phyloP scores from a whole-genome alignment of 2,113 vertebrate species.

The Orcinus orca region DNA sequence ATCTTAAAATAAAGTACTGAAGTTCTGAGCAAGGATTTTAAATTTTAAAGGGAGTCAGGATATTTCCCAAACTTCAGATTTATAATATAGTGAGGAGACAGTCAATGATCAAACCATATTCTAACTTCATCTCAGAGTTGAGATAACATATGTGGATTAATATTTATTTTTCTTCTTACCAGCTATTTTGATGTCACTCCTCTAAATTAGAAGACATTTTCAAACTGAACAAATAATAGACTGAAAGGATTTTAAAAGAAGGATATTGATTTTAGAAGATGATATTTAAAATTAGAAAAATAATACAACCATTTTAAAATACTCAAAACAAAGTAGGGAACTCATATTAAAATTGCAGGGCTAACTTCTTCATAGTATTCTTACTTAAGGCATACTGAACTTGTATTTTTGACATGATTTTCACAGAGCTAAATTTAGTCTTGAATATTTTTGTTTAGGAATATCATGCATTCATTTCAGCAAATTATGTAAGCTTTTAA shows the following conservation, averaged over 20 bases:
- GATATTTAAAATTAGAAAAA: neutral
- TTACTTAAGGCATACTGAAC: neutral
- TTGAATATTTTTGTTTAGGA: conserved; percentile 10
- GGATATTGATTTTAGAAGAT: neutral
- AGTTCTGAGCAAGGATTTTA: neutral
- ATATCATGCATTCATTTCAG: conserved; percentile 8
- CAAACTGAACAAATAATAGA: neutral
- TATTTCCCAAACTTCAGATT: neutral
- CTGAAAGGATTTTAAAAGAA: neutral
- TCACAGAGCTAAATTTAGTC: neutral
- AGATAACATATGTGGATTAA: neutral
- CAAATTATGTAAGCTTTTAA: neutral
- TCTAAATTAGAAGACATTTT: conserved; percentile 20
- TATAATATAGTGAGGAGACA: neutral
- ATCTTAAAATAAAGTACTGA: neutral
- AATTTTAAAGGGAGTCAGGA: neutral
- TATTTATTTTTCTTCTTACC: conserved; percentile 53
- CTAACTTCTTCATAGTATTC: neutral
- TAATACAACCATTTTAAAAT: neutral
- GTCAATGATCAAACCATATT: neutral
- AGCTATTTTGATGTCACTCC: neutral
- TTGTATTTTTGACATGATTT: conserved; percentile 36
- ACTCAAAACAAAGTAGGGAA: neutral
- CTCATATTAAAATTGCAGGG: neutral
- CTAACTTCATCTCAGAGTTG: neutral